Conservation (phyloP, 2,888 invertebrate species). For the Acronicta leporina region DNA sequence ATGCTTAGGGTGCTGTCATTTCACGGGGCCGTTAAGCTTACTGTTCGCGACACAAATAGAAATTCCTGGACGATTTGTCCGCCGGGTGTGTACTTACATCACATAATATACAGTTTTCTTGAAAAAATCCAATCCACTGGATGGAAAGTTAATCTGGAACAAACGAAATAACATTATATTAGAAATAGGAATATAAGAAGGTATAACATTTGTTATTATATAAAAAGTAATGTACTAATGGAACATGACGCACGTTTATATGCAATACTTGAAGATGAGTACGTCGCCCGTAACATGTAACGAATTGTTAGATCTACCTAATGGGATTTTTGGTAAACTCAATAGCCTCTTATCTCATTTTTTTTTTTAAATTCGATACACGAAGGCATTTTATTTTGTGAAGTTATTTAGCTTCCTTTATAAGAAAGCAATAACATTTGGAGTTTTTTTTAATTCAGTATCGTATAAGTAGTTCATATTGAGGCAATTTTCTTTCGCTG, state of each 20-base stretch:
- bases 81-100: slow-evolving; percentile 27
- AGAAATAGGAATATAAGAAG: background rate
- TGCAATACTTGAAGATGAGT: no score
- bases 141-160: slow-evolving; percentile 29
- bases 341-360: background rate
- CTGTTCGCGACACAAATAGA: no score
- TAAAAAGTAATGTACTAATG: background rate
- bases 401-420: background rate
- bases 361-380: background rate
- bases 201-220: background rate
- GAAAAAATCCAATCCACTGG: slow-evolving; percentile 16
- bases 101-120: slow-evolving; percentile 15
- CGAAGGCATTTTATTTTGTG: background rate
- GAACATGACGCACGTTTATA: no score
- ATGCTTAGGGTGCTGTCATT: background rate
- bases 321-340: background rate
- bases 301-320: background rate
- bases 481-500: slow-evolving; percentile 13
- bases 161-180: slow-evolving; percentile 3
- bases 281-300: background rate
- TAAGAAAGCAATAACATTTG: background rate
- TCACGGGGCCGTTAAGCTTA: background rate
- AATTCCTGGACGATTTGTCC: no score
- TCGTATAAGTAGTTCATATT: slow-evolving; percentile 19
- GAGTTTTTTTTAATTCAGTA: slow-evolving; percentile 14